Base-by-base conservation (phyloP, 23 tunicate genomes). In the Aplidium turbinatum region DNA sequence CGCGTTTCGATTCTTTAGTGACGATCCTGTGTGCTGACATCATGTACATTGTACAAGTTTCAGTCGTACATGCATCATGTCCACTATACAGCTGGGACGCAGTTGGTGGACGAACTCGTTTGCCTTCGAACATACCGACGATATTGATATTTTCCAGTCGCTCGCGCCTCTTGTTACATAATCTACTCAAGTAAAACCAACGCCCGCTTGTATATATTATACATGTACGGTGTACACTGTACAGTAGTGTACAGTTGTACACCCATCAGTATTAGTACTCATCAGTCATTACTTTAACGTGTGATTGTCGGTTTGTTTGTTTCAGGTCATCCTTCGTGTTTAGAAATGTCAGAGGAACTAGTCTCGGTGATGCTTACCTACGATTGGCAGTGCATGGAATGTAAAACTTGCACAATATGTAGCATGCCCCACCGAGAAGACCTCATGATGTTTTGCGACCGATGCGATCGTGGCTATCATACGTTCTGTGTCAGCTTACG, bases 381-480 rank as follows among this genome's bases (percentile, higher is more conserved):
- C 75, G 58, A 86, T 69, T 94, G 99, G 99, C 89, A 82, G 35
- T 94, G 99, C 47, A 84, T 94, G 82, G 99, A 94, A 65, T 94
- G 99, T 72, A 94, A 94, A 63, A 87, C 95, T 1, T 94, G 99
- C 55, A 94, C 99, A 23, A 82, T 90, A 51, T 94, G 99, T 42
- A 82, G 80, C 72, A 50, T 86, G 77, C 90, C 95, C 4, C 89
- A 87, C 28, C 75, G 92, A 7, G 99, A 94, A 73, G 99, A 94
- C 51, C 72, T 81, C 38, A 94, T 94, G 90, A 86, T 94, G 99
- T 94, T 94, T 64, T 94, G 99, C 29, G 99, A 94, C 35, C 78
- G 99, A 62, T 94, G 99, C 53, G 99, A 94, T 35, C 38, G 99
- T 0, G 99, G 99, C 18, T 94, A 86, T 65, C 99, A 94, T 73